Conservation (phyloP, 2,113 vertebrate genomes). For the Misgurnus anguillicaudatus region DNA sequence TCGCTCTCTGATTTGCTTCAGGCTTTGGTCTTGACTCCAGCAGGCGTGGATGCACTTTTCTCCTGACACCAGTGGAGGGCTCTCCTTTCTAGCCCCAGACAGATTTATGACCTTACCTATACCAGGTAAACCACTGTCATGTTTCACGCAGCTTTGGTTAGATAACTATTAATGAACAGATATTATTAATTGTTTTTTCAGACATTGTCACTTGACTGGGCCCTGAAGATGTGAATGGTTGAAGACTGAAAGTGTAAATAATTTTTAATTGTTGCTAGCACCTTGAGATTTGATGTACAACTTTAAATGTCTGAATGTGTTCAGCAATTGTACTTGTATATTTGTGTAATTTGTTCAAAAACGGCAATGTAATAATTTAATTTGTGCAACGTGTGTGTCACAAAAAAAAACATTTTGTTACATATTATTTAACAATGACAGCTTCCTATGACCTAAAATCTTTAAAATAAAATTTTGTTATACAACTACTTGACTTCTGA, state of each 20-base stretch:
- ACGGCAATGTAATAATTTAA: background rate
- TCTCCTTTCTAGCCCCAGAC: slow-evolving; percentile 8
- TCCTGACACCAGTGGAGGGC: slow-evolving; percentile 71
- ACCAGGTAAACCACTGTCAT: slow-evolving; percentile 24
- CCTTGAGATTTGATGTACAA: background rate
- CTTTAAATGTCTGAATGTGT: background rate
- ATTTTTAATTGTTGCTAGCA: background rate
- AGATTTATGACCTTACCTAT: slow-evolving; percentile 15
- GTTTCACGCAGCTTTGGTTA: no score
- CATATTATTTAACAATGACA: background rate
- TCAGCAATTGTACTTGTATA: slow-evolving; percentile 15
- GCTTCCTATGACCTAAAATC: background rate
- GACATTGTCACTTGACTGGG: slow-evolving; percentile 10
- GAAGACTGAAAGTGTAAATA: slow-evolving; percentile 43
- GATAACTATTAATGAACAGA: no score
- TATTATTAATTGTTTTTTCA: background rate
- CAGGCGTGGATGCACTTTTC: slow-evolving; percentile 92
- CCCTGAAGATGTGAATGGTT: slow-evolving; percentile 26
- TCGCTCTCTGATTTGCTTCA: slow-evolving; percentile 98
- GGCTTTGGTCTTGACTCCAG: slow-evolving; percentile 91
- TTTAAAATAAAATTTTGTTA: background rate
- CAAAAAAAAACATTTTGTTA: background rate
- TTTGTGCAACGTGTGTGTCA: background rate
- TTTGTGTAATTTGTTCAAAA: slow-evolving; percentile 5
- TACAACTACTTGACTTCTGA: background rate